Conservation (phyloP, 1,140 invertebrate genomes). For the Asbolus verrucosus region DNA sequence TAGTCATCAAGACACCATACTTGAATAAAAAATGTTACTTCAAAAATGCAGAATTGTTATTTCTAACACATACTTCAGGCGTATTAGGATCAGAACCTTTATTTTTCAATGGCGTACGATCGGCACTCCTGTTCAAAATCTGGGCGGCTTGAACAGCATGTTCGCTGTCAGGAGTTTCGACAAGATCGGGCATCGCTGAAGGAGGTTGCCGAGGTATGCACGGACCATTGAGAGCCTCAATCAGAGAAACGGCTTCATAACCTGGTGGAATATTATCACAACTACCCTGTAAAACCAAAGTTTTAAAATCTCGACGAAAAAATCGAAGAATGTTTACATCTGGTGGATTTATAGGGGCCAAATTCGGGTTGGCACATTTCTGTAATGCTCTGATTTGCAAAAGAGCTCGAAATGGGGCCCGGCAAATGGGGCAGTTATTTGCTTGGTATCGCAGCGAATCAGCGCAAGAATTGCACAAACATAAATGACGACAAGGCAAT, state of each 20-base stretch:
- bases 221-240: constrained; percentile 98
- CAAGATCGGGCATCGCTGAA: constrained; percentile 69
- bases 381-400: constrained; percentile 96
- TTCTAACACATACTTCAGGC: constrained; percentile 70
- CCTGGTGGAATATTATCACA: constrained; percentile 91
- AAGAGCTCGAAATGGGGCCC: constrained; percentile 96
- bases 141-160: constrained; percentile 72
- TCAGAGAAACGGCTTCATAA: constrained; percentile 95
- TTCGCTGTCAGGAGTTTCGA: constrained; percentile 64
- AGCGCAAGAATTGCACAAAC: constrained; percentile 96
- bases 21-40: constrained; percentile 56
- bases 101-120: constrained; percentile 56
- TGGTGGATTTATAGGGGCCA: constrained; percentile 68
- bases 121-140: constrained; percentile 71
- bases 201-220: constrained; percentile 71
- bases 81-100: constrained; percentile 61
- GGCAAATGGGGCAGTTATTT: constrained; percentile 98
- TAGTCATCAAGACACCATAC: constrained; percentile 74
- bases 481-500: constrained; percentile 97
- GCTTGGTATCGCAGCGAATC: constrained; percentile 97
- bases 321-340: constrained; percentile 63
- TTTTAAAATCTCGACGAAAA: background rate
- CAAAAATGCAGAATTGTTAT: too few relatives aligned
- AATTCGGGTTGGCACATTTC: constrained; percentile 73
- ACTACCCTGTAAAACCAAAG: constrained; percentile 61